Conservation (phyloP, 2,888 invertebrate species). For the Atethmia centrago region DNA sequence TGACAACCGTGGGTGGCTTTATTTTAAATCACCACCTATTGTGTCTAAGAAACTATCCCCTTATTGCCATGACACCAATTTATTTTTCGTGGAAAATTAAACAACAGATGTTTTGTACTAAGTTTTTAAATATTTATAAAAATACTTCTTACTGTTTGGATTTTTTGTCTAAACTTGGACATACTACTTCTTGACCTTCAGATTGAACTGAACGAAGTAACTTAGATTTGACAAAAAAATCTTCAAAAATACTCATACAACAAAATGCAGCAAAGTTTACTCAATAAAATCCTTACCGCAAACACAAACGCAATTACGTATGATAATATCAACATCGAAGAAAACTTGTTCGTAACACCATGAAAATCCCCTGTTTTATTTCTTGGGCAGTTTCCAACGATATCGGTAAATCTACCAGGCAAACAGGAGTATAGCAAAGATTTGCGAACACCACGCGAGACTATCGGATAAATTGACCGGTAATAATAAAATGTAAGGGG, state of each 20-base stretch:
- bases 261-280: slow-evolving; percentile 27
- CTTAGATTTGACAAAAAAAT: background rate
- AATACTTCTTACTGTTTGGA: background rate
- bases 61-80: slow-evolving; percentile 30
- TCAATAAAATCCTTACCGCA: slow-evolving; percentile 38
- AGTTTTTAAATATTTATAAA: background rate
- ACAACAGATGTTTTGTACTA: background rate
- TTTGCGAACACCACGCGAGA: slow-evolving; percentile 81
- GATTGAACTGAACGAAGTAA: background rate
- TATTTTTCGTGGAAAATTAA: slow-evolving; percentile 33
- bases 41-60: slow-evolving; percentile 75
- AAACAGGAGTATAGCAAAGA: slow-evolving; percentile 86
- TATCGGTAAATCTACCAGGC: slow-evolving; percentile 87
- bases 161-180: background rate
- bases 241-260: background rate
- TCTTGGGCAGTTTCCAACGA: slow-evolving; percentile 78
- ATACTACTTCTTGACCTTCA: background rate
- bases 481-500: slow-evolving; percentile 91
- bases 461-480: slow-evolving; percentile 90
- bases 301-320: slow-evolving; percentile 60
- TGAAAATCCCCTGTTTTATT: slow-evolving; percentile 82
- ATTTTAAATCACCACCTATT: slow-evolving; percentile 87
- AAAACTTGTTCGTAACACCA: slow-evolving; percentile 67
- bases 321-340: slow-evolving; percentile 63
- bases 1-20: slow-evolving; percentile 84